Percentiles rank a stretch among this genome's conserved stretches.
These are phyloP conservation scores for Tinamus guttatus DNA, from an alignment of 2,113 vertebrate species.

Conservation along the genomic window DNA sequence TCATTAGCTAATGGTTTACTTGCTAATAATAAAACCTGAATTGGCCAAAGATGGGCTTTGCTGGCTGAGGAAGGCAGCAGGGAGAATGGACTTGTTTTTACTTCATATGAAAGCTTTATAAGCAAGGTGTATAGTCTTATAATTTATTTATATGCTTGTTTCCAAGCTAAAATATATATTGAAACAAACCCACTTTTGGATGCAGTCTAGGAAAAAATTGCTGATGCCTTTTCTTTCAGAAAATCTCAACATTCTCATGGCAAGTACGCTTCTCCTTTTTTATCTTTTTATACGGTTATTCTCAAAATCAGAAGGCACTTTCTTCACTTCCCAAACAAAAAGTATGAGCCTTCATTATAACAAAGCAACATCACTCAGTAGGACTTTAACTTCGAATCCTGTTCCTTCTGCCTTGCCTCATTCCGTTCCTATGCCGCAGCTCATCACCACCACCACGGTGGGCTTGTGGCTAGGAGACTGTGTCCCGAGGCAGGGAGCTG, in stretches of 20 bases:
- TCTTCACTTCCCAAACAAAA: neutral
- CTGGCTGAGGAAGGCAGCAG: neutral
- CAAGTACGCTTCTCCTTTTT: neutral
- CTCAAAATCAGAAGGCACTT: neutral
- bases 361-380: neutral
- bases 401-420: neutral
- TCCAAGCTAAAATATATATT: neutral
- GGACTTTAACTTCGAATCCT: neutral
- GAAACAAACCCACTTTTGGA: neutral
- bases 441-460: neutral
- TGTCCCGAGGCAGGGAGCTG: neutral
- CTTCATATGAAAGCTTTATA: conserved; percentile 17
- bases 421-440: neutral
- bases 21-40: conserved; percentile 14
- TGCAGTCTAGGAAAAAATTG: neutral
- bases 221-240: neutral
- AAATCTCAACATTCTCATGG: neutral
- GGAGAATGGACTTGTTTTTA: conserved; percentile 19
- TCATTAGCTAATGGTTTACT: conserved; percentile 67
- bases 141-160: conserved; percentile 33
- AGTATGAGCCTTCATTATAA: neutral
- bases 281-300: neutral
- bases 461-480: neutral
- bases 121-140: neutral
- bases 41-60: neutral